Base-by-base conservation (phyloP, 2,113 vertebrate species). In the Mirza zaza region DNA sequence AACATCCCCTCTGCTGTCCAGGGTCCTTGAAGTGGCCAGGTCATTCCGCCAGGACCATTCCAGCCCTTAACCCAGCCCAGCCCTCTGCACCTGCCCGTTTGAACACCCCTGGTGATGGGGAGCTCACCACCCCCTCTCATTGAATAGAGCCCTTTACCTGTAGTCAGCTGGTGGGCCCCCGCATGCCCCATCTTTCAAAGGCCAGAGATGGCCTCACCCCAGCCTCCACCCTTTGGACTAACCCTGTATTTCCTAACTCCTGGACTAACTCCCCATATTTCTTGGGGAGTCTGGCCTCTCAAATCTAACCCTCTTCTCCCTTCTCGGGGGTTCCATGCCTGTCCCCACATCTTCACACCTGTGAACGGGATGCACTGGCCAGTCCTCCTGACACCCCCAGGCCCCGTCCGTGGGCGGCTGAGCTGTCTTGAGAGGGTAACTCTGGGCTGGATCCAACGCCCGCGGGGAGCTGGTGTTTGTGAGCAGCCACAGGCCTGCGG, bases 261-360 rank as follows among this genome's bases (percentile, higher is more conserved):
- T 12, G 8, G 18, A 45, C 61, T 34, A 42, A 32, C 18, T n/a
- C 32, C 12, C 1, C 32, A n/a, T 29, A 61, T 82, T 59, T 82
- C 80, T 23, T 3, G 25, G 5, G 65, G n/a, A 36, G 25, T 11
- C 42, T 21, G 23, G 34, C 42, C 68, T 68, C n/a, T 68, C 15
- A 57, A 15, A 15, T 14, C 36, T 45, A 27, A 45, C 34, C 27
- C n/a, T 8, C 1, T 42, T 52, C 57, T 63, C 32, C 17, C 15
- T 32, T 77, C 18, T 61, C 5, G 4, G 4, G 34, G 52, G 6
- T 27, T 36, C 32, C 1, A 1, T 11, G 1, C 10, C 8, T 29
- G 10, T 27, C 32, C 50, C 79, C 32, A 1, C 10, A 8, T 34
- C 10, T 32, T 15, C 29, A 67, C 42, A n/a, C 32, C 32, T n/a